Evolutionary conservation across 2,797 vertebrate genomes (phyloP).

Genomic region (Galagoides demidoff): DNA sequence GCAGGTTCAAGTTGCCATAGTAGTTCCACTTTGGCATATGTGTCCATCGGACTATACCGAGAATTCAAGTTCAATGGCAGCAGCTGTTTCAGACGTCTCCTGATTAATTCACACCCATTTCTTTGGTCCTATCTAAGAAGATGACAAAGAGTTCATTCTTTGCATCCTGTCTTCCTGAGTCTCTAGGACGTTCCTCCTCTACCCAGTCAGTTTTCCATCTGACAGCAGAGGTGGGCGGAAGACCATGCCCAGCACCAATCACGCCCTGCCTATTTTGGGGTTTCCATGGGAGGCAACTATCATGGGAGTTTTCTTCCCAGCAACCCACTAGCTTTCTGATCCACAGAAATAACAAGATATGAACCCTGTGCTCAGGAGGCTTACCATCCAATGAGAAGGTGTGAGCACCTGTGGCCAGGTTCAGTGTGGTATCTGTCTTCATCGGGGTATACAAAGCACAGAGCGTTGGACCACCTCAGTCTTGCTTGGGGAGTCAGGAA

Average conservation of each 20-base stretch:
- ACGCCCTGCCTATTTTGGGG: not conserved
- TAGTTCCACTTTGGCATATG: not conserved
- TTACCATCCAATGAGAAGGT: not conserved
- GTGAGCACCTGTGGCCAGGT: not conserved
- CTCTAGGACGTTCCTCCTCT: not conserved
- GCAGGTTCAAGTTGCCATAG: not conserved
- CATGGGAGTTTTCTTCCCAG: not conserved
- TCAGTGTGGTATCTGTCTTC: not conserved
- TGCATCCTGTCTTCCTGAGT: not conserved
- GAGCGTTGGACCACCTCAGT: not conserved
- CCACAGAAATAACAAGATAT: not conserved
- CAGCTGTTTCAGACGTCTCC: not conserved
- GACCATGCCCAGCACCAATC: no score
- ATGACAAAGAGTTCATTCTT: not conserved
- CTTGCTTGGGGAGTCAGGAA: not conserved
- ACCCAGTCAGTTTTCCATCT: not conserved
- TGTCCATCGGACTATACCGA: not conserved
- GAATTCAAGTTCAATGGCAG: not conserved
- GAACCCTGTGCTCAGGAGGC: not conserved
- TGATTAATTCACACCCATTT: not conserved
- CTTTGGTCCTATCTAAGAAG: not conserved
- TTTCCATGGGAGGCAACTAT: not conserved
- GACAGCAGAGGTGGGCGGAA: not conserved
- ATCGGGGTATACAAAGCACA: not conserved
- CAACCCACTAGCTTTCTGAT: not conserved